phyloP scores from a whole-genome alignment of 2,113 vertebrate species.

The Asarcornis scutulata region DNA sequence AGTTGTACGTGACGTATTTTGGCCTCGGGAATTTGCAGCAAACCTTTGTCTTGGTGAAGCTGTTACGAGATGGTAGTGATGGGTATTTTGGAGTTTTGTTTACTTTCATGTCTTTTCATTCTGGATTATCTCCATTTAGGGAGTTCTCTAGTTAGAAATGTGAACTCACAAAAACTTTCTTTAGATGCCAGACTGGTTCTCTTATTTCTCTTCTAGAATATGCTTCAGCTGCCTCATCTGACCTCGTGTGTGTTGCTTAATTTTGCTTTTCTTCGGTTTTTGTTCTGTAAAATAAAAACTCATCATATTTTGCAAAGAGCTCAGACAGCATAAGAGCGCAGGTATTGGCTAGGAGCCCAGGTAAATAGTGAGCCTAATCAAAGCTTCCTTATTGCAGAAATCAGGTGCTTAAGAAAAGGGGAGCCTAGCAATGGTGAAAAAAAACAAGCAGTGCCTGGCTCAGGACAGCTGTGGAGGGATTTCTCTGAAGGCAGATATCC shows the following conservation, averaged over 20 bases:
- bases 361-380: rapidly evolving
- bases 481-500: background rate
- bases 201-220: background rate
- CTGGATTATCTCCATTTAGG: background rate
- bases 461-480: background rate
- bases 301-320: background rate
- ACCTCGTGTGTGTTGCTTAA: background rate
- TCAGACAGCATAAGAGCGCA: background rate
- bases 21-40: background rate
- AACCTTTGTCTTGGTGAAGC: background rate
- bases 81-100: background rate
- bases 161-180: background rate
- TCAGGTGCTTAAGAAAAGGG: background rate
- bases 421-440: background rate
- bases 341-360: background rate
- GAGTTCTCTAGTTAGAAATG: background rate
- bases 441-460: background rate
- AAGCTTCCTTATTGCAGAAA: background rate
- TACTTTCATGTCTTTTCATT: background rate
- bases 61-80: background rate
- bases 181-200: background rate
- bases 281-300: background rate
- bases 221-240: background rate
- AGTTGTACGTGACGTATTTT: background rate
- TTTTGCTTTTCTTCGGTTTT: background rate